Evolutionary conservation across 2,888 invertebrate genomes (phyloP).

Genomic region (Drosophila pseudotakahashii): DNA sequence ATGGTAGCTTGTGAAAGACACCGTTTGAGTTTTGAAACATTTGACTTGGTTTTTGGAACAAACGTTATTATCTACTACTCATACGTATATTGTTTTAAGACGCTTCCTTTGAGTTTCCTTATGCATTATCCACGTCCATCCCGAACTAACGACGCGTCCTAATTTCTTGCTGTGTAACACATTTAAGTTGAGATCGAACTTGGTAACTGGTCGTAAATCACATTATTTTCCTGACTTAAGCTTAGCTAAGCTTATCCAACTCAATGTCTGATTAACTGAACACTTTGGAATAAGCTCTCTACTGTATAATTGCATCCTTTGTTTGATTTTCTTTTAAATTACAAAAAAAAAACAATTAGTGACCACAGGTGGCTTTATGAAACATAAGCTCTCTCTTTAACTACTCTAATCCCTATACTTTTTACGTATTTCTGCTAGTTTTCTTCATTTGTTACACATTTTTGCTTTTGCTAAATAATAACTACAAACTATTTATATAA

Average conservation of each 20-base stretch:
- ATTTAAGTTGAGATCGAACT: slow-evolving; percentile 35
- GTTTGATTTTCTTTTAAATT: slow-evolving; percentile 27
- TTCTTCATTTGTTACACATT: slow-evolving; percentile 27
- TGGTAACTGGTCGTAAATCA: slow-evolving; percentile 32
- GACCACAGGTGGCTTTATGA: slow-evolving; percentile 29
- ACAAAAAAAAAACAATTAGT: slow-evolving; percentile 31
- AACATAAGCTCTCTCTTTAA: slow-evolving; percentile 27
- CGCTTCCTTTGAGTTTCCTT: slow-evolving; percentile 30
- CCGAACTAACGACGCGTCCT: slow-evolving; percentile 31
- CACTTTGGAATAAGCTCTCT: slow-evolving; percentile 43
- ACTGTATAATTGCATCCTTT: slow-evolving; percentile 50
- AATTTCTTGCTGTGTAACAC: slow-evolving; percentile 33
- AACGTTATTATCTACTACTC: slow-evolving; percentile 43
- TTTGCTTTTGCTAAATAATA: slow-evolving; percentile 56
- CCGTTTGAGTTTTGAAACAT: slow-evolving; percentile 53
- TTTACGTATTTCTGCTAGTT: slow-evolving; percentile 38
- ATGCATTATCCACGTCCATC: slow-evolving; percentile 34
- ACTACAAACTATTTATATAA: slow-evolving; percentile 34
- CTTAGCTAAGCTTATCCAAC: slow-evolving; percentile 39
- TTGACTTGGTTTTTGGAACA: slow-evolving; percentile 69
- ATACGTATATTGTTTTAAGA: slow-evolving; percentile 37
- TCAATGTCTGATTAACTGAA: slow-evolving; percentile 39
- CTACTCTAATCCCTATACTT: slow-evolving; percentile 9
- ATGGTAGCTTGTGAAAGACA: slow-evolving; percentile 75
- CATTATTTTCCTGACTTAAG: slow-evolving; percentile 6